Evolutionary conservation across 2,113 vertebrate species (phyloP), one percentile per base, ranked within the genome.

Genomic region (Hemichromis elongatus): DNA sequence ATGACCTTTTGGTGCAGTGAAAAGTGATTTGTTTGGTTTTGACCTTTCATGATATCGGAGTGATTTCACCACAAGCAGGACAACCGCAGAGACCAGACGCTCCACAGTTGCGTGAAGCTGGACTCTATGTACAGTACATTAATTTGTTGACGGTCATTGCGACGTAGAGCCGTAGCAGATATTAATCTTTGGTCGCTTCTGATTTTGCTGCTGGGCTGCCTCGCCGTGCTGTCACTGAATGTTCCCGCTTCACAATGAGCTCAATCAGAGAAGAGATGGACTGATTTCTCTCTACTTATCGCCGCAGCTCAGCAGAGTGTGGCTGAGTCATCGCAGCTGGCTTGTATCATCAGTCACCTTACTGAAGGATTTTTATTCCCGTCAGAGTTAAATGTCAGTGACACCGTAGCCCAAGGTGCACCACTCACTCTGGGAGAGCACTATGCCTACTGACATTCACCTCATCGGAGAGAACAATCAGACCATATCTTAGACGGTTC

Each of bases 341-440:
- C 68, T 33, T 4, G 47, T 47, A 53, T 86, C 87, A 84, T 88
- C 83, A 86, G 33, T 77, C 55, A 40, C 12, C 9, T 28, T 68
- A 3, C 11, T 8, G 59, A 50, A 66, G 30, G 21, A 9, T 77
- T 87, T 80, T 85, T 55, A 78, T 81, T 81, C 81, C 83, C 66
- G 12, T 82, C 88, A 79, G 56, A 77, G 78, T 83, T 91, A 92
- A 94, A 94, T 92, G 91, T 91, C 92, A 90, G 73, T 81, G 89
- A 83, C 83, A 77, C 68, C 9, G 37, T 47, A 42, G 75, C 83
- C 86, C 73, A 84, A 81, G 87, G 88, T 90, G 79, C 82, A 78
- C 8, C 81, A 9, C 77, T 92, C 70, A 79, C 21, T 9, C 59
- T 61, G 56, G 35, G 57, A 90, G 59, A 85, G 63, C 37, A 24